These are phyloP conservation scores for Plestiodon gilberti DNA, from an alignment of 2,113 vertebrate species.

Conservation along the genomic window DNA sequence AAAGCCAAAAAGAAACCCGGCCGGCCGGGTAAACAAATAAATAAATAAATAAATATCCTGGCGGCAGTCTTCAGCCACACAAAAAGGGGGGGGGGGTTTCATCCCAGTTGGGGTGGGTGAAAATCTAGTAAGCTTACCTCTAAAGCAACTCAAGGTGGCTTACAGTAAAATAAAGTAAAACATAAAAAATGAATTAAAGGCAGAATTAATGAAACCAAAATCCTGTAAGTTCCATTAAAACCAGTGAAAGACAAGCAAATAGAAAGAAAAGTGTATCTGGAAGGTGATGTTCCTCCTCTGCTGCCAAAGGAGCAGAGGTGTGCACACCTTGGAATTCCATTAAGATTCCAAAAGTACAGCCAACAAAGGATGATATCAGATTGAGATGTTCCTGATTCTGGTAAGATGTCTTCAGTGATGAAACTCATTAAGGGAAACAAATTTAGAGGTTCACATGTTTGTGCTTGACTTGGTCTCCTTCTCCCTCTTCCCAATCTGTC, in stretches of 20 bases:
- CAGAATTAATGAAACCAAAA: too few species aligned
- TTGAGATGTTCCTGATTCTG: conserved; percentile 17
- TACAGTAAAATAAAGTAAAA: too few species aligned
- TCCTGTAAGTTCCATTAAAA: neutral
- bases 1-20: too few species aligned
- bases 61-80: too few species aligned
- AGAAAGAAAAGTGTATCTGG: neutral
- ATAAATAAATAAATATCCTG: too few species aligned
- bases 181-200: too few species aligned
- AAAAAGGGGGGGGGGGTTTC: too few species aligned
- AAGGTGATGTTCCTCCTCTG: conserved; percentile 22
- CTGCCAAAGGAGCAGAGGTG: conserved; percentile 19
- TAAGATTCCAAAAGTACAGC: neutral
- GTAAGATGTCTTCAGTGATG: neutral
- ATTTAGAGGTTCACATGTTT: neutral
- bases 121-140: too few species aligned
- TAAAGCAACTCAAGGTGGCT: too few species aligned
- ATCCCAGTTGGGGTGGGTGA: too few species aligned
- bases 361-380: neutral
- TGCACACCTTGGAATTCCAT: conserved; percentile 12
- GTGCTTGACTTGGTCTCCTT: neutral
- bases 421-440: conserved; percentile 27
- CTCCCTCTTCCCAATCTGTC: neutral
- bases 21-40: neutral
- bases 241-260: conserved; percentile 3